Evolutionary conservation across 2,113 vertebrate species (phyloP).

Genomic region (Ovis aries): ARS-UI_Ramb_v3.0 NC_056056.1:212088501-212089000

Average conservation of each 20-base stretch:
- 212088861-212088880: not conserved
- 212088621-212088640: not conserved
- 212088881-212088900: rapidly evolving
- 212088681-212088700: not conserved
- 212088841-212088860: not conserved
- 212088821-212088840: not conserved
- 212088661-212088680: not conserved
- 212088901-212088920: rapidly evolving
- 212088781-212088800: not conserved
- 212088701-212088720: not conserved
- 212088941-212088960: not conserved
- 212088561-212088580: not conserved
- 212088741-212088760: not conserved
- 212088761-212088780: not conserved
- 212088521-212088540: not conserved
- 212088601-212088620: not conserved
- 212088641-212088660: not conserved
- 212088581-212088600: rapidly evolving
- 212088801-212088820: not conserved
- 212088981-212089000: not conserved
- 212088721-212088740: not conserved
- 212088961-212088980: not conserved
- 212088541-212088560: not conserved
- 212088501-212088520: not conserved
- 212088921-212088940: not conserved